Base-by-base conservation (phyloP, 2,797 vertebrate species). In the Poecilia gillii region DNA sequence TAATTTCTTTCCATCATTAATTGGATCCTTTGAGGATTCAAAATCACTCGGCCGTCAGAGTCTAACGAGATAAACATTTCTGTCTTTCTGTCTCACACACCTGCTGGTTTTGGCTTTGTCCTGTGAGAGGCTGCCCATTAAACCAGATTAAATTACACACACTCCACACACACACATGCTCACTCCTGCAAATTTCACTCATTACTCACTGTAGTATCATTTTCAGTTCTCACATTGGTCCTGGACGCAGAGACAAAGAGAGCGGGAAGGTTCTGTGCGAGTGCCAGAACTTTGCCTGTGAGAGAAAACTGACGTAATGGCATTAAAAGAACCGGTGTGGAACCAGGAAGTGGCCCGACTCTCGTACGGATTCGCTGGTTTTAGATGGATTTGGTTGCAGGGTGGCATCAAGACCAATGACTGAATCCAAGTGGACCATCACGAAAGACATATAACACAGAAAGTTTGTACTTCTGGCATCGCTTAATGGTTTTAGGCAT, bases 41-140 rank as follows among this genome's bases (percentile, higher is more conserved):
- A 4, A 88, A 36, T 78, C 84, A 36, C 64, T 88, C 79, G 79
- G 64, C 79, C 83, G 18, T 86, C 70, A 7, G 49, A 4, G 59
- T 81, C 76, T 81, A 72, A 89, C 53, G 78, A 82, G 81, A 89
- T 33, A 83, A 88, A 92, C 81, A 80, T 85, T 75, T 88, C 79
- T 76, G 78, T 76, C 86, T 79, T 84, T 77, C 66, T 78, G 47
- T 81, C 86, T 75, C 6, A 66, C 16, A 59, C 93, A 94, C 92
- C 92, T 95, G 93, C 90, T 86, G 81, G 45, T 80, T 86, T 89
- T 88, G 86, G 88, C 84, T 88, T 76, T 59, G 73, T 84, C 87
- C 79, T 81, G 81, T 76, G 91, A 85, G 92, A 94, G 78, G 82
- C 72, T 79, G 75, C 78, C 87, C 89, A 82, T 89, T 89, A 92